Evolutionary conservation across 2,113 vertebrate genomes (phyloP).

Genomic region (Guaruba guarouba): DNA sequence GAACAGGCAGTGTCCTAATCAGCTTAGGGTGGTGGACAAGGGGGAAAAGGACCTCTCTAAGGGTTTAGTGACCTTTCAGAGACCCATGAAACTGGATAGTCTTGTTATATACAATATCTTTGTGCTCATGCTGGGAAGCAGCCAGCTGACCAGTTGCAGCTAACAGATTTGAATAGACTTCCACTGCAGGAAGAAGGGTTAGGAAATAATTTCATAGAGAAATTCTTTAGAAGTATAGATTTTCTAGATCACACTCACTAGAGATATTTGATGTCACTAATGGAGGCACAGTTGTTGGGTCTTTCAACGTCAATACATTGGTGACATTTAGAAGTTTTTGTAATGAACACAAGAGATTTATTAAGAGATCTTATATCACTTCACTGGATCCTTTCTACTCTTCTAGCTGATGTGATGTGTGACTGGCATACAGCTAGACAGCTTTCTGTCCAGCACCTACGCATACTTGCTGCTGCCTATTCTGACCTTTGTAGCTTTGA

Average conservation of each 20-base stretch:
- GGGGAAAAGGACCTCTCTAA: neutral
- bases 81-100: neutral
- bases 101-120: neutral
- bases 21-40: neutral
- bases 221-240: neutral
- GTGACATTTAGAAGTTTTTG: neutral
- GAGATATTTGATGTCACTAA: neutral
- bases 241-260: neutral
- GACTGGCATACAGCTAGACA: neutral
- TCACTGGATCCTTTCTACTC: neutral
- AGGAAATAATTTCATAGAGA: neutral
- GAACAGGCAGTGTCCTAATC: neutral
- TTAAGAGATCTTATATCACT: neutral
- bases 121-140: neutral
- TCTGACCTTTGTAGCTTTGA: neutral
- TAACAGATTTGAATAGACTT: neutral
- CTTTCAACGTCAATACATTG: neutral
- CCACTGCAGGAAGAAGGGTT: neutral
- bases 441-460: neutral
- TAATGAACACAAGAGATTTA: neutral
- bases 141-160: neutral
- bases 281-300: neutral
- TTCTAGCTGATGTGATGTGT: neutral
- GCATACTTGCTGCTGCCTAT: neutral
- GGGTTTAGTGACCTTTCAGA: neutral